phyloP scores from a whole-genome alignment of 30 jellyfish, hydroid and myxozoan species.

The Pseudorhiza aurosa region DNA sequence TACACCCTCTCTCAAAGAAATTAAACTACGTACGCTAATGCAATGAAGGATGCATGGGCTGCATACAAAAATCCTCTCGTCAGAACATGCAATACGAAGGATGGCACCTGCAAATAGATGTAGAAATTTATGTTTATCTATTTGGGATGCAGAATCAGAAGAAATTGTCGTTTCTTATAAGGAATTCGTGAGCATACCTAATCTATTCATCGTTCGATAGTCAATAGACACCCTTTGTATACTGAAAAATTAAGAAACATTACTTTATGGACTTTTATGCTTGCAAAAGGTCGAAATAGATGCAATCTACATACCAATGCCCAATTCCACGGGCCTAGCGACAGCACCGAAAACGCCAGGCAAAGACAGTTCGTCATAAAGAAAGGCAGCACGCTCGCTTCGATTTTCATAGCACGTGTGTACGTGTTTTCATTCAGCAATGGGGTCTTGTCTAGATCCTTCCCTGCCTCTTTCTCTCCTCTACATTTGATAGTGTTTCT shows the following conservation, averaged over 20 bases:
- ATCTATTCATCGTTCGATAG: too few species aligned
- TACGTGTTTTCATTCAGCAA: not conserved
- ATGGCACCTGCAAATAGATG: constrained; percentile 32
- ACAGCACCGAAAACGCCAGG: constrained; percentile 43
- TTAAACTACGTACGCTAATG: constrained; percentile 33
- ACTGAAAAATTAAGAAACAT: too few species aligned
- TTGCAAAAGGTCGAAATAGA: too few species aligned
- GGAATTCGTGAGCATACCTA: too few species aligned
- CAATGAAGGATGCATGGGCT: constrained; percentile 60
- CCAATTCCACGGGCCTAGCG: constrained; percentile 20
- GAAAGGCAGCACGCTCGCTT: constrained; percentile 53
- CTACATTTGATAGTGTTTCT: constrained; percentile 17
- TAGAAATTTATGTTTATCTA: too few species aligned
- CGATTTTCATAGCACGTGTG: not conserved
- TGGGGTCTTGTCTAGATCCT: not conserved
- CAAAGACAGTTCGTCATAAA: constrained; percentile 53
- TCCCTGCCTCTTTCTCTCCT: not conserved
- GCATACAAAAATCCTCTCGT: constrained; percentile 57
- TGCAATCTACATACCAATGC: constrained; percentile 67
- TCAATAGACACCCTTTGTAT: too few species aligned
- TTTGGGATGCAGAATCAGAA: too few species aligned
- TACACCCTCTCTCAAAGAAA: too few species aligned
- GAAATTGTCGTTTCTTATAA: too few species aligned
- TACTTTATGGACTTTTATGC: too few species aligned
- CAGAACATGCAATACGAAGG: constrained; percentile 39